phyloP scores from a whole-genome alignment of 2,888 invertebrate genomes.

The Slavum lentiscoides region DNA sequence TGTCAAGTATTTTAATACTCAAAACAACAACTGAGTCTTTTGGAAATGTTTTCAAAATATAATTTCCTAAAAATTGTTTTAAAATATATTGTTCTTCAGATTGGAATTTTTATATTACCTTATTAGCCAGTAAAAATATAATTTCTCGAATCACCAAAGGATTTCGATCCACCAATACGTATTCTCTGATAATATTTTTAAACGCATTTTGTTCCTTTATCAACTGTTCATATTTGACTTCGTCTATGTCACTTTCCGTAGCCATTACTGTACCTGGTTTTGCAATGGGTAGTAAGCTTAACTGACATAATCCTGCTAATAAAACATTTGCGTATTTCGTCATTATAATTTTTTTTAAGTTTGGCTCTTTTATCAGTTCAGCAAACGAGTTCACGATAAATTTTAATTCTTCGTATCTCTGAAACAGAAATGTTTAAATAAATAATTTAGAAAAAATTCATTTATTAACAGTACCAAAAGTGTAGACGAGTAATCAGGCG shows the following conservation, averaged over 20 bases:
- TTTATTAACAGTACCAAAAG: too few relatives aligned
- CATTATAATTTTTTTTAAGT: conserved; percentile 23
- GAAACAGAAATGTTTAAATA: neutral
- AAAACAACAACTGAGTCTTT: too few relatives aligned
- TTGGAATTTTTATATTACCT: conserved; percentile 11
- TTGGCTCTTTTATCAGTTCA: conserved; percentile 23
- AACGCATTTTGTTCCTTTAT: conserved; percentile 5
- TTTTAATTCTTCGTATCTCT: conserved; percentile 46
- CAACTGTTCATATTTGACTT: conserved; percentile 31
- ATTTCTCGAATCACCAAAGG: conserved; percentile 35
- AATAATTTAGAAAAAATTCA: neutral
- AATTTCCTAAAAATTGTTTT: too few relatives aligned
- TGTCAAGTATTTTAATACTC: too few relatives aligned
- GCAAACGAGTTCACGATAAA: conserved; percentile 19
- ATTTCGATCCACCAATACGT: conserved; percentile 11
- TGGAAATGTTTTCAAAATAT: too few relatives aligned
- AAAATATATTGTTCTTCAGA: too few relatives aligned
- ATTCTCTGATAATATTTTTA: conserved; percentile 8
- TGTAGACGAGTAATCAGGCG: too few relatives aligned
- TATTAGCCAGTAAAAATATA: conserved; percentile 20
- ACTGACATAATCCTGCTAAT: conserved; percentile 31
- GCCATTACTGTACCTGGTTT: conserved; percentile 30
- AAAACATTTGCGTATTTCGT: conserved; percentile 9
- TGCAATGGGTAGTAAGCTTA: conserved; percentile 29
- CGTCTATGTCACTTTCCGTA: conserved; percentile 3